Evolutionary conservation across 2,888 invertebrate genomes (phyloP), one percentile per base, ranked within the genome.

Genomic region (Phragmatobia fuliginosa): DNA sequence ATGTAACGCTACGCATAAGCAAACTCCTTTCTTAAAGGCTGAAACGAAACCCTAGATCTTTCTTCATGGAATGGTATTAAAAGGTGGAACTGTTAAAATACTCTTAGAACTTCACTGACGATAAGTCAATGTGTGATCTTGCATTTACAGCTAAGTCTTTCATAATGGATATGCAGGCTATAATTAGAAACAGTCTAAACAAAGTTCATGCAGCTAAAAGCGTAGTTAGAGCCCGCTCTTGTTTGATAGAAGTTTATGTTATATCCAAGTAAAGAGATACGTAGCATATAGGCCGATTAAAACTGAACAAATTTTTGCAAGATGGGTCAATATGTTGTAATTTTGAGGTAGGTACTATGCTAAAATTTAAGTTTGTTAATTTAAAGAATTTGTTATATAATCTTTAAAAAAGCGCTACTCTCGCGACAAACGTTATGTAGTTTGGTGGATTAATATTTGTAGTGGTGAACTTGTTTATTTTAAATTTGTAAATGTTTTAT

Each of bases 161-260:
- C 28, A 62, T 41, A 41, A 1, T 28, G 18, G 41, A 41, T 41
- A 5, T 62, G 62, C 31, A 4, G 21, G 41, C 41, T 62, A 62
- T 62, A 31, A 62, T 31, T 41, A 62, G 62, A 28, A 18, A 16
- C 28, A 36, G 62, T 8, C 38, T 62, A 62, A 25, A 62, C 38
- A 21, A 38, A 56, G 28, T 18, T 38, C 28, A 62, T 28, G 25
- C 2, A 41, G 28, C 18, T 18, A 38, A 41, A 41, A 62, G 28
- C 28, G 62, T 25, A 62, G 28, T 28, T 25, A 62, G 28, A 56
- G 56, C 1, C 4, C 14, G 14, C 25, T 14, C 11, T 16, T 56
- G 25, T 56, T 28, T 5, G 28, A 16, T 28, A 56, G 28, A 16
- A 52, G 11, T 14, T 52, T 25, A 25, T 16, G 11, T 14, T 16